Evolutionary conservation across 92 coral and sea anemone species (phyloP), one percentile per base, ranked within the genome.

Genomic region (Porites divaricata): DNA sequence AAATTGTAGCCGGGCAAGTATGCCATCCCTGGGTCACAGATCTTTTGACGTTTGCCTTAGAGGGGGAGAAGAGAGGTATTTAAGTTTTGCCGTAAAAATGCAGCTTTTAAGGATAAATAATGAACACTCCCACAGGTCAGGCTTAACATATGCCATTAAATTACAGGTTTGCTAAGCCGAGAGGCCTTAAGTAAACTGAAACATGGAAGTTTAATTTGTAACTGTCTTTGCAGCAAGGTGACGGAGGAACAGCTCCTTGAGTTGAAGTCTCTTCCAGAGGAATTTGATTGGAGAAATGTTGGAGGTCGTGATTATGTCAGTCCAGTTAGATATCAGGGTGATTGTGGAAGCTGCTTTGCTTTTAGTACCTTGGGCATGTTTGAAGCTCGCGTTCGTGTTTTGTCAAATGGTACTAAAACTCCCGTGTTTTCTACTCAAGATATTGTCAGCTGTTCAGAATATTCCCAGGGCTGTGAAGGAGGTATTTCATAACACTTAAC

Each of bases 381-480:
- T 89, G 95, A 92, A 77, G 90, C 92, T 15, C 92, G 92, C 17
- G 72, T 89, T 53, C 92, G 95, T 16, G 68, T 92, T 72, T 67
- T 76, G 25, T 75, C 90, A 49, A 92, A 92, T 72, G 73, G 26
- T 7, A 79, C 95, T 23, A 83, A 78, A 67, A 81, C 85, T 11
- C 85, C 86, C 51, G 83, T 86, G 71, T 72, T 86, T 20, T 92
- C 95, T 2, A 77, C 95, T 2, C 95, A 92, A 78, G 92, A 92
- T 72, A 85, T 92, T 51, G 95, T 92, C 24, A 92, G 95, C 90
- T 92, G 95, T 72, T 92, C 86, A 4, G 84, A 81, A 63, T 92
- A 92, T 63, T 89, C 95, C 7, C 95, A 92, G 74, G 92, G 95
- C 16, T 92, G 95, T 68, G 90, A 92, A 78, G 95, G 95, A 85